These are phyloP conservation scores for Fabriciana adippe DNA, from an alignment of 2,888 invertebrate species.

Conservation along the genomic window DNA sequence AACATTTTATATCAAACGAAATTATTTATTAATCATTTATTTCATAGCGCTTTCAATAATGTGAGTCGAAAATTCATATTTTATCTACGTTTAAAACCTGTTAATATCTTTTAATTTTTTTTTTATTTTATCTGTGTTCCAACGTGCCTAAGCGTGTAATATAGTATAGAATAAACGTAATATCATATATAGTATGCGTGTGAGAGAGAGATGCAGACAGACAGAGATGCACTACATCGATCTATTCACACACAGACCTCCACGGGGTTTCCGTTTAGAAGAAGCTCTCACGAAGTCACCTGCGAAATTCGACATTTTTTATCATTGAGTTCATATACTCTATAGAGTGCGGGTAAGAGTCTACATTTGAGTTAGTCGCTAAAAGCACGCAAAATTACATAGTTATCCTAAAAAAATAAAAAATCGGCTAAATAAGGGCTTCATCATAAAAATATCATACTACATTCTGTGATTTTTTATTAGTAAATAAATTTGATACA, in stretches of 20 bases:
- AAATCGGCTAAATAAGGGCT: no score
- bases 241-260: slow-evolving; percentile 80
- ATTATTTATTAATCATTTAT: slow-evolving; percentile 10
- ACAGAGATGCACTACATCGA: slow-evolving; percentile 77
- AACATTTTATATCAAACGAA: no score
- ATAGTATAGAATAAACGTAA: slow-evolving; percentile 27
- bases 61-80: slow-evolving; percentile 1
- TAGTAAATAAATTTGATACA: neutral
- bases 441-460: no score
- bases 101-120: slow-evolving; percentile 2
- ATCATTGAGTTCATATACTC: slow-evolving; percentile 15
- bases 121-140: slow-evolving; percentile 21
- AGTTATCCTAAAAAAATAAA: no score
- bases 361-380: no score
- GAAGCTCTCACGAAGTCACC: slow-evolving; percentile 80
- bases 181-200: slow-evolving; percentile 60
- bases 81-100: slow-evolving; percentile 9
- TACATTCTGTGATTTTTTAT: neutral
- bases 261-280: slow-evolving; percentile 65
- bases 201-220: slow-evolving; percentile 76
- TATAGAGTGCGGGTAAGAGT: neutral
- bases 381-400: no score
- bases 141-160: slow-evolving; percentile 32
- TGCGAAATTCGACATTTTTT: slow-evolving; percentile 72
- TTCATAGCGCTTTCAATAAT: neutral